Base-by-base conservation (phyloP, 2,797 vertebrate genomes). In the Phalanger gymnotis region DNA sequence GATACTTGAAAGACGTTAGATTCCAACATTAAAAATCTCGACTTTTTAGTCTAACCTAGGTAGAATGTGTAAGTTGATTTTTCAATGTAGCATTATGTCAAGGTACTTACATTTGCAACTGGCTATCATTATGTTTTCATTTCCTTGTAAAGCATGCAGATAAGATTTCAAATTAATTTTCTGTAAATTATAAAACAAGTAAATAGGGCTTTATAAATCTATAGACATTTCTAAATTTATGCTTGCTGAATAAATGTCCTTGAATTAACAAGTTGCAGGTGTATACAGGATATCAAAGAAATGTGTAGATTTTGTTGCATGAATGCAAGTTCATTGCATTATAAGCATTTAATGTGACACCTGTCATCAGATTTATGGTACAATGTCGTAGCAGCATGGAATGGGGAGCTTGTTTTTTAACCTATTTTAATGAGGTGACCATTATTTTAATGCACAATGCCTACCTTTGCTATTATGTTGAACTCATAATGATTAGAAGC, bases 321-420 rank as follows among this genome's bases (percentile, higher is more conserved):
- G 93, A 96, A 95, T 97, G 95, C 96, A 96, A 97, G 98, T 98
- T 98, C 97, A 97, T 98, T 97, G 96, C 91, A 90, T 97, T 97
- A 97, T 95, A 97, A 98, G 98, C 98, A 98, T 98, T 98, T 96
- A 99, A 99, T 98, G 98, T 96, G 98, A 98, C 98, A 99, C 98
- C 97, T 99, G 99, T 99, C 99, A 99, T 94, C 89, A 98, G 98
- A 98, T 98, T 95, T 98, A 98, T 98, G 98, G 98, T 97, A 98
- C 98, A 98, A 98, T 98, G 98, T 99, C 98, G 96, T 96, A 98
- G 98, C 99, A 98, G 98, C 98, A 98, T 98, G 97, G 98, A 98
- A 99, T 98, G 98, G 98, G 98, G 98, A 98, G 98, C 98, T 99
- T 98, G 94, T 98, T 98, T 99, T 81, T 98, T 98, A 99, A 99